Evolutionary conservation across 2,797 vertebrate genomes (phyloP), one percentile per base, ranked within the genome.

Genomic region (Tarsius wallacei): DNA sequence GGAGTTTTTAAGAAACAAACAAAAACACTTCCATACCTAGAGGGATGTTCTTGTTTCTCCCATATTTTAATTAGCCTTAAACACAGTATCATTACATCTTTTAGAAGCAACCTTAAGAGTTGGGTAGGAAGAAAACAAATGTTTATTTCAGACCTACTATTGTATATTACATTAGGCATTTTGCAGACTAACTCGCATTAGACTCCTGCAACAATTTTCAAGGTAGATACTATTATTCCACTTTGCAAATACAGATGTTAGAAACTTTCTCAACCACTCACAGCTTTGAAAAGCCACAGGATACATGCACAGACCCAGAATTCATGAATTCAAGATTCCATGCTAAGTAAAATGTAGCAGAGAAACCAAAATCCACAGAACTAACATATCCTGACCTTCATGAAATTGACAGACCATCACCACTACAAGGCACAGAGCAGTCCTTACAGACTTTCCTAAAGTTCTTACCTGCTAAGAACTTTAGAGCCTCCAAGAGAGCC

Each of bases 1-100:
- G 59, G 15, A 33, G 33, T 24, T 97, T 96, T 96, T 91, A 93
- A 93, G 70, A 93, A 97, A 97, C 83, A 97, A 97, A 95, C 49
- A 96, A 81, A 96, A 94, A 87, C 95, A 73, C 14, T 77, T 83
- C 63, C 28, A 77, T 59, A 77, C 16, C 53, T 91, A 51, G 1
- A 91, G 9, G 66, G 59, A 95, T 81, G 61, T 11, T 80, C 74
- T 71, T 85, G 17, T 76, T 90, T 74, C 28, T 63, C 19, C 9
- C 55, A 57, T 42, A 70, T 78, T 85, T 92, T 87, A 97, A 95
- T 84, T 93, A 91, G 74, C 49, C 82, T 77, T 78, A 73, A 93
- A 87, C 78, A 87, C 9, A 1, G 1, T 33, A 90, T 73, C 26
- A 87, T 42, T 84, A 33, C 19, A 55, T 87, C 33, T 97, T 94